Evolutionary conservation across 37 sponge, comb jelly and placozoan species (phyloP), one percentile per base, ranked within the genome.

Genomic region (Amphimedon queenslandica): DNA sequence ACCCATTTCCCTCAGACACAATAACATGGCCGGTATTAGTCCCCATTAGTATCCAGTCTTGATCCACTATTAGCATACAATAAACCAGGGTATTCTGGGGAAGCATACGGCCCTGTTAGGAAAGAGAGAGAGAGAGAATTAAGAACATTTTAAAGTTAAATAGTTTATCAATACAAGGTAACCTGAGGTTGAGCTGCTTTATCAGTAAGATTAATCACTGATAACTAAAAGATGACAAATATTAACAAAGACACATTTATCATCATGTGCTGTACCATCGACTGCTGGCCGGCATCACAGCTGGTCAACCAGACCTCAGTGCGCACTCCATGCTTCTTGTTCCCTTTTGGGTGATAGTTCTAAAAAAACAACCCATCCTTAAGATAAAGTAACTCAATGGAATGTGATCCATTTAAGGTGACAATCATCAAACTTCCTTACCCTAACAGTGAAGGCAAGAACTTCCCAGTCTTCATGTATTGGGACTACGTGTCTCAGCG

Each of bases 301-400:
- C 77, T 70, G 18, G 69, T 69, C 55, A 88, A 56, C 88, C 88
- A 88, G 2, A 81, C 69, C 55, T 88, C 61, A 25, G 61, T 60
- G 23, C 5, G 5, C 5, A 6, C 5, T 60, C 21, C 88, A 34
- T 70, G 65, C 42, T 18, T 51, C 25, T 57, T 20, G n/a, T 29
- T 65, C 1, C 41, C 4, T 16, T 40, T 70, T 0, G 58, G 64
- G n/a, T 28, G 18, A 28, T 70, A 76, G 20, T 21, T 64, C 66
- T 57, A 58, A 61, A 71, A 63, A 21, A 80, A 66, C 20, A 6
- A 40, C n/a, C n/a, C n/a, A n/a, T n/a, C n/a, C n/a, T n/a, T n/a
- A n/a, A n/a, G n/a, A n/a, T n/a, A n/a, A n/a, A n/a, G n/a, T n/a
- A n/a, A n/a, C n/a, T n/a, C n/a, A n/a, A 39, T 27, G 24, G 24